Conservation (phyloP, 2,113 vertebrate genomes). For the Zapus hudsonius region DNA sequence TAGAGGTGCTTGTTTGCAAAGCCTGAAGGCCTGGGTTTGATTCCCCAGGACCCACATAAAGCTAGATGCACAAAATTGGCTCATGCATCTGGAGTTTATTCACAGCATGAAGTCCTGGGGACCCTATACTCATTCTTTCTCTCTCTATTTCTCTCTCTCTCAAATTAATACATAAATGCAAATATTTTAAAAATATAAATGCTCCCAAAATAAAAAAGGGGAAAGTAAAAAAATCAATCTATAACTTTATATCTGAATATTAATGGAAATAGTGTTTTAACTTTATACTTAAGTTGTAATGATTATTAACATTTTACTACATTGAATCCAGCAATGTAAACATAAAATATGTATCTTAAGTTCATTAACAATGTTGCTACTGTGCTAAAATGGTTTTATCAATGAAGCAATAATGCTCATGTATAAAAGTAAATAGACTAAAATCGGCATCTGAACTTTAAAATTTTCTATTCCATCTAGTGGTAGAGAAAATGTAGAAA, state of each 20-base stretch:
- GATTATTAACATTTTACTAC: background rate
- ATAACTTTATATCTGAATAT: background rate
- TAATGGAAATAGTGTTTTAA: background rate
- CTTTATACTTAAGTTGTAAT: background rate
- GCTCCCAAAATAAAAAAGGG: background rate
- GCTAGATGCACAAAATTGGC: too few species aligned
- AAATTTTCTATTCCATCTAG: background rate
- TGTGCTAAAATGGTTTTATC: background rate
- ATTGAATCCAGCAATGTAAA: background rate
- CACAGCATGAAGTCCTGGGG: too few species aligned
- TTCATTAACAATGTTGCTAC: background rate
- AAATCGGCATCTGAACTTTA: background rate
- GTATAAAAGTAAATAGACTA: constrained; percentile 14
- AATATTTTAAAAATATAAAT: background rate
- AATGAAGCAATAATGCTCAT: background rate
- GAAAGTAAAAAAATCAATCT: background rate
- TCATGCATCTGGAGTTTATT: too few species aligned
- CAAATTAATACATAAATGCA: too few species aligned
- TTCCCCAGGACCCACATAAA: too few species aligned
- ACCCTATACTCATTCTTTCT: too few species aligned
- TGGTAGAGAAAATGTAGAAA: background rate
- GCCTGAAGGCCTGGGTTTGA: too few species aligned
- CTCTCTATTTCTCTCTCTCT: too few species aligned
- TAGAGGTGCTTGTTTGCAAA: too few species aligned
- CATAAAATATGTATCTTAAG: background rate